A percentile compares a stretch with the other conserved stretches of the same genome.
Conservation (phyloP, 2,797 vertebrate genomes). For the Acanthornis magna region DNA sequence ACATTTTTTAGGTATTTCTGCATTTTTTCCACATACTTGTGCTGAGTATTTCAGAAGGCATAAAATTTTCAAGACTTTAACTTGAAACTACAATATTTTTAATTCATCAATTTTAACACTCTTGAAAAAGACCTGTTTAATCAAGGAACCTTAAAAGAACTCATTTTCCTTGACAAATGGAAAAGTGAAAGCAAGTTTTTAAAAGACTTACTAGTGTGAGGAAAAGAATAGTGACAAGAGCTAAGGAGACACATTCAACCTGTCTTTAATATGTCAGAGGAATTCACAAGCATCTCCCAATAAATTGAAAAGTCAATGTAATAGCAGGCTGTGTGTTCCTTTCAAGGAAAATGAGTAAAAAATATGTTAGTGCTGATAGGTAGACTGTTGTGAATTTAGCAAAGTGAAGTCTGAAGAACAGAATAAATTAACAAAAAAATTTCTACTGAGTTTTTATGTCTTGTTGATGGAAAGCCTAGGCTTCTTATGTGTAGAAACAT, state of each 20-base stretch:
- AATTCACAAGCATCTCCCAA: not conserved
- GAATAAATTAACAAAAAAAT: not conserved
- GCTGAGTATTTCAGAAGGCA: not conserved
- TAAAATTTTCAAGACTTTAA: not conserved
- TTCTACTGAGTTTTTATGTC: not conserved
- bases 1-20: not conserved
- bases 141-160: not conserved
- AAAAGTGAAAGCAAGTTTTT: constrained; percentile 10
- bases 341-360: not conserved
- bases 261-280: not conserved
- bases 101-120: not conserved
- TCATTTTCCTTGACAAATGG: constrained; percentile 31
- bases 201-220: constrained; percentile 19
- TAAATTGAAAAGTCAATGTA: constrained; percentile 30
- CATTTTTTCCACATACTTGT: not conserved
- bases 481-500: not conserved
- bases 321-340: not conserved
- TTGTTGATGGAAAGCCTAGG: not conserved
- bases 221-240: constrained; percentile 2
- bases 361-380: constrained; percentile 18
- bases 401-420: not conserved
- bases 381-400: not conserved
- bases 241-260: not conserved
- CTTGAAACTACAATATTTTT: not conserved
- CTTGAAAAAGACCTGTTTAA: constrained; percentile 38